phyloP scores from a whole-genome alignment of 2,888 invertebrate genomes.

The Diaperis boleti region DNA sequence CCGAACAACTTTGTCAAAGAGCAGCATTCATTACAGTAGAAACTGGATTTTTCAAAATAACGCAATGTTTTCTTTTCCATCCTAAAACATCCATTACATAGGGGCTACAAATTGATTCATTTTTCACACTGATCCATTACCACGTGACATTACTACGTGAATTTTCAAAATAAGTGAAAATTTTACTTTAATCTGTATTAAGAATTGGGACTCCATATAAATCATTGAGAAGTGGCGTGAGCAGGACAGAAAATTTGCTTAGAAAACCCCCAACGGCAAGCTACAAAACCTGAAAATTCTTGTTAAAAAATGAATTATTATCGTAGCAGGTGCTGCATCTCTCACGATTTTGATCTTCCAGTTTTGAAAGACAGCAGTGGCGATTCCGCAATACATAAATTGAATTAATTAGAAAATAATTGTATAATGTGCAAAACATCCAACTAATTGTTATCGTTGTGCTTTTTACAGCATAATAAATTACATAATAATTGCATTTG shows the following conservation, averaged over 20 bases:
- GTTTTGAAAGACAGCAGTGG: neutral
- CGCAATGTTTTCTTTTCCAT: too few relatives aligned
- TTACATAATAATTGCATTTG: constrained; percentile 42
- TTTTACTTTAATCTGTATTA: too few relatives aligned
- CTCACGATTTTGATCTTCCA: neutral
- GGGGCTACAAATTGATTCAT: too few relatives aligned
- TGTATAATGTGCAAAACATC: constrained; percentile 29
- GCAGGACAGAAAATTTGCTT: neutral
- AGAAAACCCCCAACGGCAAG: neutral
- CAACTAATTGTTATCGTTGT: constrained; percentile 39
- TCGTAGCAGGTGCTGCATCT: neutral
- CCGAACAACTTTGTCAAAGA: too few relatives aligned
- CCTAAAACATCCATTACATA: too few relatives aligned
- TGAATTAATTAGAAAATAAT: constrained; percentile 39
- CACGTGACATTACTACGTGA: too few relatives aligned
- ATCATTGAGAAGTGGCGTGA: too few relatives aligned
- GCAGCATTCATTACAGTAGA: too few relatives aligned
- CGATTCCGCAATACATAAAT: constrained; percentile 29
- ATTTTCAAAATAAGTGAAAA: too few relatives aligned
- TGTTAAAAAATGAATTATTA: neutral
- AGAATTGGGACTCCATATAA: too few relatives aligned
- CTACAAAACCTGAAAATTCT: neutral
- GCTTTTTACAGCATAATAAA: constrained; percentile 42
- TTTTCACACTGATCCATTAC: too few relatives aligned
- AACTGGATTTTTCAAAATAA: too few relatives aligned